A percentile compares a stretch with the other conserved stretches of the same genome.
These are phyloP conservation scores for Spondyliosoma cantharus DNA, from an alignment of 2,797 vertebrate genomes.

Conservation along the genomic window DNA sequence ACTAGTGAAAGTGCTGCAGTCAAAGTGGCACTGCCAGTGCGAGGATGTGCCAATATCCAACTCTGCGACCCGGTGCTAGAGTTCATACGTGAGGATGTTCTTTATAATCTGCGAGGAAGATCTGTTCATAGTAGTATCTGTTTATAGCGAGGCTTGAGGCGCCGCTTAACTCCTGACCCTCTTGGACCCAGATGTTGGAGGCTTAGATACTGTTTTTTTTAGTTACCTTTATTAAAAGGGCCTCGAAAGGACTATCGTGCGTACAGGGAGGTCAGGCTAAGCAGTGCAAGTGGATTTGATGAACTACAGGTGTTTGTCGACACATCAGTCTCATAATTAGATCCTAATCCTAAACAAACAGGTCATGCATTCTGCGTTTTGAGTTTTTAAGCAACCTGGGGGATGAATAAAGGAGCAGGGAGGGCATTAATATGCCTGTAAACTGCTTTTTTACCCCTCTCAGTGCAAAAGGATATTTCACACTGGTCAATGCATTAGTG, in stretches of 20 bases:
- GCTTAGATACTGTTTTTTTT: no score
- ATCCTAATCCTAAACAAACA: no score
- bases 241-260: neutral
- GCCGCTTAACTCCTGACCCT: neutral
- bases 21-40: constrained; percentile 50
- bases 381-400: neutral
- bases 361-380: neutral
- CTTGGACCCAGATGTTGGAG: neutral
- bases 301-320: neutral
- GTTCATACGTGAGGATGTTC: constrained; percentile 8
- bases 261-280: neutral
- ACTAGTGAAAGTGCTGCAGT: constrained; percentile 46
- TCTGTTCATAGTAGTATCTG: constrained; percentile 1
- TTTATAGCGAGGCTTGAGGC: neutral
- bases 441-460: no score
- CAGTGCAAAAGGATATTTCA: no score
- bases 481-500: neutral
- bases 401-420: neutral
- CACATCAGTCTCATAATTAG: neutral
- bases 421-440: neutral
- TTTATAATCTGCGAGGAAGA: constrained; percentile 28
- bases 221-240: no score
- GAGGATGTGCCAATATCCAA: constrained; percentile 37
- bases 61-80: constrained; percentile 26
- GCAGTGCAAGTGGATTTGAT: neutral